Conservation (phyloP, 2,888 invertebrate species). For the Trachelus troglodyta region DNA sequence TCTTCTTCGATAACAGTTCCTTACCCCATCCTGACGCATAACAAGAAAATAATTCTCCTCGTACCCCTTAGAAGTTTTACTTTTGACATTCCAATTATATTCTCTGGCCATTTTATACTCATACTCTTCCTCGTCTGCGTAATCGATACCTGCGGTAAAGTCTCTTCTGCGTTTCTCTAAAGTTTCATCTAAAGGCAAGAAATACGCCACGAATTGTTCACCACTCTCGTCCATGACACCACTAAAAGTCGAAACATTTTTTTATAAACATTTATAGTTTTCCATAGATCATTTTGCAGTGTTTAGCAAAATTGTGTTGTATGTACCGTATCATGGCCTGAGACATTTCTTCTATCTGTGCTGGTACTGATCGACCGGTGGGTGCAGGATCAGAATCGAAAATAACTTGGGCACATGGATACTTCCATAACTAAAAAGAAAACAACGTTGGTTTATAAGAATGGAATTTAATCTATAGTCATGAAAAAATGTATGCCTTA, state of each 20-base stretch:
- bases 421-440: conserved; percentile 86
- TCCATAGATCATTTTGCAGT: conserved; percentile 2
- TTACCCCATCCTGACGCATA: conserved; percentile 83
- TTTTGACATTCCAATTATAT: conserved; percentile 99
- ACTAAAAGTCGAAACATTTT: conserved; percentile 66
- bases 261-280: conserved; percentile 1
- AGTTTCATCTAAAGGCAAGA: conserved; percentile 94
- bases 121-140: conserved; percentile 91
- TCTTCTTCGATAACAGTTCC: conserved; percentile 12
- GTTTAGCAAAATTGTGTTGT: conserved; percentile 1
- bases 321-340: conserved; percentile 96
- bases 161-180: conserved; percentile 89
- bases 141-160: conserved; percentile 78
- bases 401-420: conserved; percentile 97
- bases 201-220: conserved; percentile 99
- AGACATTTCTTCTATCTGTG: conserved; percentile 97
- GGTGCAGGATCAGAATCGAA: conserved; percentile 99
- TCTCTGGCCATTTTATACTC: conserved; percentile 98
- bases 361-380: conserved; percentile 84
- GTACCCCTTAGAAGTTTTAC: conserved; percentile 93
- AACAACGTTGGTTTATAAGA: background rate
- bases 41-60: conserved; percentile 98
- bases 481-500: conserved; percentile 40
- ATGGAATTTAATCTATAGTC: background rate
- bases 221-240: conserved; percentile 99